Evolutionary conservation across 1,140 invertebrate genomes (phyloP).

Genomic region (Macrotrachela quadricornifera): DNA sequence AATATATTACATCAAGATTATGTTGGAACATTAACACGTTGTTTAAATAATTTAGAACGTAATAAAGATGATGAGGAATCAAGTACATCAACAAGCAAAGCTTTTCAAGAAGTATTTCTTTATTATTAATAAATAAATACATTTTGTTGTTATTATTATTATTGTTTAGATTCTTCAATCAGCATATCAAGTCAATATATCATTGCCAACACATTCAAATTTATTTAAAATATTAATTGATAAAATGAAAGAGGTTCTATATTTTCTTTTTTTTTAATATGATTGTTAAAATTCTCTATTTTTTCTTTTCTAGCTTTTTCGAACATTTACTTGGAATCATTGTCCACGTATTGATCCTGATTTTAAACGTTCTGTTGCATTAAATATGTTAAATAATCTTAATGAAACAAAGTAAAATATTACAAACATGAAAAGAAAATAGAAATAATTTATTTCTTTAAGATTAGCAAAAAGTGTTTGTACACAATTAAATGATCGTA

Average conservation of each 20-base stretch:
- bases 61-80: too few relatives aligned
- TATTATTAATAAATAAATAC: too few relatives aligned
- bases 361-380: slow-evolving; percentile 51
- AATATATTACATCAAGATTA: slow-evolving; percentile 59
- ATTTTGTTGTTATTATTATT: too few relatives aligned
- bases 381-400: slow-evolving; percentile 49
- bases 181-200: slow-evolving; percentile 61
- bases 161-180: slow-evolving; percentile 46
- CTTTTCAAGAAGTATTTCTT: too few relatives aligned
- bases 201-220: slow-evolving; percentile 49
- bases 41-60: slow-evolving; percentile 40
- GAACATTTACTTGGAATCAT: slow-evolving; percentile 41
- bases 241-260: slow-evolving; percentile 44
- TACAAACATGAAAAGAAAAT: not conserved
- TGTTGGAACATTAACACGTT: slow-evolving; percentile 45
- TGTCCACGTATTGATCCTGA: slow-evolving; percentile 40
- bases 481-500: slow-evolving; percentile 42
- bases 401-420: slow-evolving; percentile 33
- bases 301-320: slow-evolving; percentile 22
- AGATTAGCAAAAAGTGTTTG: slow-evolving; percentile 54
- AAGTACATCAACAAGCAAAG: too few relatives aligned
- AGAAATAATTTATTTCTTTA: not conserved
- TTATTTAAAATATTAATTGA: slow-evolving; percentile 51
- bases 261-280: too few relatives aligned
- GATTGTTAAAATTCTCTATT: too few relatives aligned